Conservation (phyloP, 1,140 invertebrate species). For the Pentalonia nigronervosa region DNA sequence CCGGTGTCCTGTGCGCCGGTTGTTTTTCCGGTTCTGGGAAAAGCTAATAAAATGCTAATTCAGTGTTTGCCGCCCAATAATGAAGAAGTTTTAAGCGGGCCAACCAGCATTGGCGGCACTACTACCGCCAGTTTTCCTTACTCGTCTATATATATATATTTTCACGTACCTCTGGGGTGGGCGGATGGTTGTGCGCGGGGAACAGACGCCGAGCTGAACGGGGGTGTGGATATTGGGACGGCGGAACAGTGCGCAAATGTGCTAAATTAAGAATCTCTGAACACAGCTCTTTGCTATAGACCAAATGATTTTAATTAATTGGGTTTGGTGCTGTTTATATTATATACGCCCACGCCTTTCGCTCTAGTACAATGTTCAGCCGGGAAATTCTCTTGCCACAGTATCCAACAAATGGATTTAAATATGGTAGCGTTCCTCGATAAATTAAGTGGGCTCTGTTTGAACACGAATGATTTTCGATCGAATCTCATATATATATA, state of each 20-base stretch:
- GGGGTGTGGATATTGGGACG: not conserved
- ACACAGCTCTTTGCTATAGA: slow-evolving; percentile 18
- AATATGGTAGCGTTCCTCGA: not conserved
- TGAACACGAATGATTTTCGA: not conserved
- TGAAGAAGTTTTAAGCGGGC: slow-evolving; percentile 41
- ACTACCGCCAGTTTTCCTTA: not conserved
- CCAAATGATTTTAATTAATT: slow-evolving; percentile 55
- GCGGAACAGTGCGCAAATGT: not conserved
- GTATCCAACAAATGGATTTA: slow-evolving; percentile 29
- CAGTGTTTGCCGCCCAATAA: slow-evolving; percentile 52
- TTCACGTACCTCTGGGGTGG: not conserved
- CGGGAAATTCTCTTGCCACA: not conserved
- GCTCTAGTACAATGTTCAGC: not conserved
- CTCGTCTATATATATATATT: not conserved
- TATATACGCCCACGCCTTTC: slow-evolving; percentile 6
- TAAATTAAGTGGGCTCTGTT: slow-evolving; percentile 22
- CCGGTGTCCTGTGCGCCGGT: slow-evolving; percentile 44
- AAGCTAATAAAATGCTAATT: slow-evolving; percentile 58
- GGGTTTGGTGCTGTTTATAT: slow-evolving; percentile 53
- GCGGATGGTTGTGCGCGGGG: not conserved
- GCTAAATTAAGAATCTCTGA: slow-evolving; percentile 47
- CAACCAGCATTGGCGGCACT: not conserved
- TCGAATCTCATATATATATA: not conserved
- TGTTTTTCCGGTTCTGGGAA: slow-evolving; percentile 55
- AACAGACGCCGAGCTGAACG: not conserved